These are phyloP conservation scores for Drosophila algonquin DNA, from an alignment of 2,888 invertebrate species.

Conservation along the genomic window DNA sequence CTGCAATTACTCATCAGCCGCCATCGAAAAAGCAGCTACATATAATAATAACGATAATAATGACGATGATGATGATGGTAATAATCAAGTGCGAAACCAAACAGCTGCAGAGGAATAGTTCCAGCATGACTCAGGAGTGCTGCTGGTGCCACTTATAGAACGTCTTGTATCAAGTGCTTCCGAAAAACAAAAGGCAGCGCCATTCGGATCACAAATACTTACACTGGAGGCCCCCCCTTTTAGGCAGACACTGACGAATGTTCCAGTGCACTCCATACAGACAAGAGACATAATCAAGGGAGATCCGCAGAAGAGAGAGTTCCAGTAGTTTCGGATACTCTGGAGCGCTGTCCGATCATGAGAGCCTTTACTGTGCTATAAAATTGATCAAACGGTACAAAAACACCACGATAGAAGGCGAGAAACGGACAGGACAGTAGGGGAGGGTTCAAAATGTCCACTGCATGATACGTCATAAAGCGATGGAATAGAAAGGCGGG, in stretches of 20 bases:
- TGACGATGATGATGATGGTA: conserved; percentile 34
- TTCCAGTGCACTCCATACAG: neutral
- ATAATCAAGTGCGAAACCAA: conserved; percentile 41
- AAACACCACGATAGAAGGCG: neutral
- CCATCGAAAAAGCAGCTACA: conserved; percentile 15
- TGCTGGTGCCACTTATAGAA: too few relatives aligned
- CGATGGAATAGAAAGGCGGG: conserved; percentile 10
- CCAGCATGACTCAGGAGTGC: conserved; percentile 24
- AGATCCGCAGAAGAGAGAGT: neutral
- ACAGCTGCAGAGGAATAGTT: conserved; percentile 35
- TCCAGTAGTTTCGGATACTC: neutral
- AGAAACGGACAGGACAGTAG: conserved; percentile 5
- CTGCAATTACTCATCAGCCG: conserved; percentile 39
- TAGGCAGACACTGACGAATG: neutral
- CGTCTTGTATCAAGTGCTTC: neutral
- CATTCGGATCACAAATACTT: neutral
- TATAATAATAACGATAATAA: conserved; percentile 35
- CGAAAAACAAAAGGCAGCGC: neutral
- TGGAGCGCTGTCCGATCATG: neutral
- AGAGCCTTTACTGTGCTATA: neutral
- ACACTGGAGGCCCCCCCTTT: neutral
- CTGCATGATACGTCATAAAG: conserved; percentile 8
- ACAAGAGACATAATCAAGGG: neutral
- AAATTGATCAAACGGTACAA: neutral
- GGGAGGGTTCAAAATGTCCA: conserved; percentile 36